Evolutionary conservation across 1,140 invertebrate species (phyloP).

Genomic region (Drosophila gunungcola): DNA sequence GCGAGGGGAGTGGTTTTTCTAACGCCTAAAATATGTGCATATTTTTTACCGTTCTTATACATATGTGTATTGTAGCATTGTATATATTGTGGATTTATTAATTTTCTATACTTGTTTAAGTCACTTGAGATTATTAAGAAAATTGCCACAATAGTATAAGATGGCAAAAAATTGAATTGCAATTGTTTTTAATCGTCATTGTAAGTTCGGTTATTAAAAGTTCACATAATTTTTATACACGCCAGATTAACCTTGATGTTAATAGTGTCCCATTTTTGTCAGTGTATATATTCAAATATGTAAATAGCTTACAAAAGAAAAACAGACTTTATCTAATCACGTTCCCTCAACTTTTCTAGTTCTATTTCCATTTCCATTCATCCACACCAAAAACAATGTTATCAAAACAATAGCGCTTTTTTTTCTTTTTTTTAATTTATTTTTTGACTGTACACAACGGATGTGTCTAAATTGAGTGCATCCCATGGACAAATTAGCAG

Average conservation of each 20-base stretch:
- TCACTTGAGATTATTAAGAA: background rate
- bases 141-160: background rate
- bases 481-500: conserved; percentile 50
- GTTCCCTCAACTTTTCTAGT: conserved; percentile 11
- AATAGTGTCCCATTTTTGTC: background rate
- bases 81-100: background rate
- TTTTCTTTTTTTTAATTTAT: background rate
- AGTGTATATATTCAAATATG: conserved; percentile 19
- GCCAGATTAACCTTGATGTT: background rate
- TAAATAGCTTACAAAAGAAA: conserved; percentile 32
- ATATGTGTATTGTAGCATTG: background rate
- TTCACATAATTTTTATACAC: background rate
- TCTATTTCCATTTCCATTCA: conserved; percentile 28
- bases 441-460: conserved; percentile 39
- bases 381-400: conserved; percentile 28
- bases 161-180: too few species aligned
- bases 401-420: conserved; percentile 36
- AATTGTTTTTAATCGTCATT: too few species aligned
- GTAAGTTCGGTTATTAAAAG: too few species aligned
- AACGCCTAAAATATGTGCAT: background rate
- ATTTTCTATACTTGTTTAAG: background rate
- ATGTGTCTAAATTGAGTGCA: conserved; percentile 70
- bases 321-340: conserved; percentile 47
- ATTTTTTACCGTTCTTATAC: background rate
- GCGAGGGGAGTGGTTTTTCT: background rate